Conservation (phyloP, 2,113 vertebrate genomes). For the Xenopus laevis region DNA sequence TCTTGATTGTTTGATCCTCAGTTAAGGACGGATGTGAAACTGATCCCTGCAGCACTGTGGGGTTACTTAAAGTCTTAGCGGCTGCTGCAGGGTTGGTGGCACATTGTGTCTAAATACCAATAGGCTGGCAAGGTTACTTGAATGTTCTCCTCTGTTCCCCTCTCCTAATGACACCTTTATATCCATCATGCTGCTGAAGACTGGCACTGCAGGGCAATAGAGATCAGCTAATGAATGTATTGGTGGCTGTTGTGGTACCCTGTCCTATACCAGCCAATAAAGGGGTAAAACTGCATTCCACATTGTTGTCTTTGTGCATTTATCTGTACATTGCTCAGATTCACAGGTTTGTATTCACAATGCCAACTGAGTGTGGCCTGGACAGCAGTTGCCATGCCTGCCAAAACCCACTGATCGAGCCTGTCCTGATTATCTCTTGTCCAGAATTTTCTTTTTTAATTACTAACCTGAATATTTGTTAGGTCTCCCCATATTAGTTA, state of each 20-base stretch:
- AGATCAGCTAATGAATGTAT: slow-evolving; percentile 56
- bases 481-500: too few species aligned
- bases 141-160: slow-evolving; percentile 39
- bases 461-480: too few species aligned
- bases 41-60: too few species aligned
- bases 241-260: slow-evolving; percentile 62
- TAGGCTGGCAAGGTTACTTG: slow-evolving; percentile 44
- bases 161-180: slow-evolving; percentile 39
- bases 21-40: neutral
- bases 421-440: too few species aligned
- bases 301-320: neutral
- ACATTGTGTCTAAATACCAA: slow-evolving; percentile 49
- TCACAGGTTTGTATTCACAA: too few species aligned
- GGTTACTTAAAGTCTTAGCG: too few species aligned
- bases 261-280: slow-evolving; percentile 75
- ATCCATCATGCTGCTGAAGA: slow-evolving; percentile 47
- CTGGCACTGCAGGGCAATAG: slow-evolving; percentile 50
- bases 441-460: too few species aligned
- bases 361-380: too few species aligned
- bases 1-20: neutral
- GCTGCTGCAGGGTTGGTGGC: slow-evolving; percentile 60
- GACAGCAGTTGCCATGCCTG: too few species aligned
- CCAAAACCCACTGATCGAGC: too few species aligned
- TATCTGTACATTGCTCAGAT: too few species aligned
- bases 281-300: slow-evolving; percentile 61